Conservation (phyloP, 2,888 invertebrate genomes). For the Hofmannophila pseudospretella region DNA sequence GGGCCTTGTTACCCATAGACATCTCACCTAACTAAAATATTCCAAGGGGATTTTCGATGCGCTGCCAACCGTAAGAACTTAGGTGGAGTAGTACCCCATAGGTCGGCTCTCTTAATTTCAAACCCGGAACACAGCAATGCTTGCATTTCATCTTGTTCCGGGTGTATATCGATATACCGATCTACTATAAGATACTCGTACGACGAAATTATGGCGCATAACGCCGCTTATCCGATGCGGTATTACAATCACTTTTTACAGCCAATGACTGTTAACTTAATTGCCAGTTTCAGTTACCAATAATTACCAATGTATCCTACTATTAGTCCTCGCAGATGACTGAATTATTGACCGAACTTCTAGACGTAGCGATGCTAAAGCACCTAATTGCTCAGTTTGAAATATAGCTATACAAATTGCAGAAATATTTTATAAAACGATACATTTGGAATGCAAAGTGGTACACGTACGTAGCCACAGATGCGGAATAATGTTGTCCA, state of each 20-base stretch:
- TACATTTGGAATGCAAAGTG: slow-evolving; percentile 6
- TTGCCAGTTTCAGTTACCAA: no score
- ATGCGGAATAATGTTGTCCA: slow-evolving; percentile 21
- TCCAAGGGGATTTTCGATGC: no score
- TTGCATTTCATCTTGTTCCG: no score
- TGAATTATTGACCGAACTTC: slow-evolving; percentile 14
- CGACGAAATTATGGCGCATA: no score
- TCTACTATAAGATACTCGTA: no score
- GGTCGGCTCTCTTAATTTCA: no score
- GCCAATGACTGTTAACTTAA: slow-evolving; percentile 38
- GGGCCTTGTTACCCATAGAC: no score
- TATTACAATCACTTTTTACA: slow-evolving; percentile 36
- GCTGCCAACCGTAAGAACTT: no score
- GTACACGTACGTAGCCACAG: slow-evolving; percentile 11
- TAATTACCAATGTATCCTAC: slow-evolving; percentile 21
- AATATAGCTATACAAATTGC: slow-evolving; percentile 12
- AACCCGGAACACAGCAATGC: no score
- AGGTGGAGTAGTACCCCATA: no score
- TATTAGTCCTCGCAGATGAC: slow-evolving; percentile 15
- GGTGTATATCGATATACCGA: no score
- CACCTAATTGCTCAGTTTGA: slow-evolving; percentile 14
- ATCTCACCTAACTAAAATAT: no score
- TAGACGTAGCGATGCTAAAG: slow-evolving; percentile 10
- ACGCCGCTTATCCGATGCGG: slow-evolving; percentile 22
- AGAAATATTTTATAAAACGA: slow-evolving; percentile 13